Base-by-base conservation (phyloP, 2,113 vertebrate species). In the Callopanchax toddi region DNA sequence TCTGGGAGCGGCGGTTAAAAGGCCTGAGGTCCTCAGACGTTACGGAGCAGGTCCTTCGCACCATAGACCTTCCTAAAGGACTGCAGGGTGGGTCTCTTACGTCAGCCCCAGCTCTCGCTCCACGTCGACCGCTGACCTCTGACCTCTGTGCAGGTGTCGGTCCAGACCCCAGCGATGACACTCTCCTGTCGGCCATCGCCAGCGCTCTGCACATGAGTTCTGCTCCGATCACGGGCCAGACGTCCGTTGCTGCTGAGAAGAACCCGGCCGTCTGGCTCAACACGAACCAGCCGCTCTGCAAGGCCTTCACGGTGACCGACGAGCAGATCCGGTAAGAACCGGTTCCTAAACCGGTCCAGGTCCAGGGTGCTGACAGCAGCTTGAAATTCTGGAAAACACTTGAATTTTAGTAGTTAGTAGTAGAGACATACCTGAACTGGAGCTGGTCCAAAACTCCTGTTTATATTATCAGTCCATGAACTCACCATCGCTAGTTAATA, bases 171-270 rank as follows among this genome's bases (percentile, higher is more conserved):
- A 93, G 93, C 0, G 93, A 96, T 0, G 92, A 94, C 29, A 95
- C 94, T 0, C 90, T 98, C 37, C 79, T 98, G 8, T 95, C 94
- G 0, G 95, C 96, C 42, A 95, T 98, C 1, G 94, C 96, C 45
- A 97, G 95, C 15, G 96, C 96, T n/a, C 80, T 98, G 75, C 96
- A 98, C 87, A 95, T 94, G 78, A 96, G 94, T 75, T 95, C 94
- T 0, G 84, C 91, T 0, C 96, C 96, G 0, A 94, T 97, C 85
- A 97, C 93, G 0, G 96, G 96, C 8, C 96, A 97, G 71, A 93
- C 92, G 34, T 95, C 95, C 0, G 82, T 89, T 0, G 96, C 95
- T 0, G 96, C 95, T 0, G 96, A 97, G 84, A 97, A 96, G 89
- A 98, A 97, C 87, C 96, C 96, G 0, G 92, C 94, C 0, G 88